Conservation (phyloP, 2,797 vertebrate species). For the Todus mexicanus region DNA sequence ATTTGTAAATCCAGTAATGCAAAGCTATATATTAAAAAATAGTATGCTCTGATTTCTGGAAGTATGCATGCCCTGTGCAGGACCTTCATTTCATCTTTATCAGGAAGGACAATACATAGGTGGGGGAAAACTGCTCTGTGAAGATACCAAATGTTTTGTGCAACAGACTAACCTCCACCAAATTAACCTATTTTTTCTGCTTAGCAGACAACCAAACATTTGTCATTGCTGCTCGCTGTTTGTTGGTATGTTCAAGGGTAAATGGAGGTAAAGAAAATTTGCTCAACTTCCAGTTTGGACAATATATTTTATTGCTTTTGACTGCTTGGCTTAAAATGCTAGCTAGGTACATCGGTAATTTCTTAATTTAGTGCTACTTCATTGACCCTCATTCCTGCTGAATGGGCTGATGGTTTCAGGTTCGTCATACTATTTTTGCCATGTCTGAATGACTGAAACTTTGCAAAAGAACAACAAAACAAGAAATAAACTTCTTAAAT, state of each 20-base stretch:
- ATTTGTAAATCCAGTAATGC: background rate
- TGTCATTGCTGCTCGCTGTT: background rate
- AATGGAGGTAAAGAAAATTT: background rate
- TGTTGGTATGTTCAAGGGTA: background rate
- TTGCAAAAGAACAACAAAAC: background rate
- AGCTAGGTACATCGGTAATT: background rate
- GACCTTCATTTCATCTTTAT: background rate
- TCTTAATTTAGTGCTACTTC: background rate
- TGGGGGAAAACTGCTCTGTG: background rate
- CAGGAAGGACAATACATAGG: background rate
- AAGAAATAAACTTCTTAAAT: background rate
- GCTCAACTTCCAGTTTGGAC: background rate
- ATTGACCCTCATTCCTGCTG: background rate
- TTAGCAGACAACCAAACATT: background rate
- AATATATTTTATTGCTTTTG: background rate
- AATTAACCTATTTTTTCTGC: background rate
- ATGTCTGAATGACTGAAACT: background rate
- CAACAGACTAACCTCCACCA: background rate
- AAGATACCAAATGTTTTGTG: background rate
- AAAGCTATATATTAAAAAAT: background rate
- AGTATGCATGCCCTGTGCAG: background rate
- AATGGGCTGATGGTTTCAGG: background rate
- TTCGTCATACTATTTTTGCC: background rate
- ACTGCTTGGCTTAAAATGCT: background rate
- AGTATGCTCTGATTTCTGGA: background rate